These are phyloP conservation scores for Hypanus sabinus DNA, from an alignment of 2,113 vertebrate species.

Conservation along the genomic window DNA sequence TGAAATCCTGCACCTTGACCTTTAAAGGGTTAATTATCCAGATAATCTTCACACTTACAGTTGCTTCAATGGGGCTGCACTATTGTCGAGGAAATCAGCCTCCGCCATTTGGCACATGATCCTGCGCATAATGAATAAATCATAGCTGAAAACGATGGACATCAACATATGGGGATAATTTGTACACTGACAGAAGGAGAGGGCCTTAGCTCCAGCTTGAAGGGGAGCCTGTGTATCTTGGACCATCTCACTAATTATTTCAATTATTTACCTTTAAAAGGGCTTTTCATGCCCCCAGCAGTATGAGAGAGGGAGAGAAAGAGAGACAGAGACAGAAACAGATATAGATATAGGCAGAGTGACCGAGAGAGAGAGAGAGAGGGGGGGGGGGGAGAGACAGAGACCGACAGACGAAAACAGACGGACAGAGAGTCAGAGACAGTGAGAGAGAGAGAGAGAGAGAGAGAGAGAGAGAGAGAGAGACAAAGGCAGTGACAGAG, in stretches of 20 bases:
- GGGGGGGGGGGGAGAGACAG: neutral
- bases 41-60: conserved; percentile 14
- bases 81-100: conserved; percentile 35
- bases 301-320: neutral
- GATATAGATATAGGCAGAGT: no score
- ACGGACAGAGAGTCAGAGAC: no score
- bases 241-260: conserved; percentile 52
- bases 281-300: conserved; percentile 46
- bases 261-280: conserved; percentile 55
- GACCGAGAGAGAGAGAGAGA: neutral
- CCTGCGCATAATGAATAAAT: conserved; percentile 52
- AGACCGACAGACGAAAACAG: no score
- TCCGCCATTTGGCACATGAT: conserved; percentile 48
- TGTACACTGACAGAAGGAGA: conserved; percentile 52
- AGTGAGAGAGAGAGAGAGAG: no score
- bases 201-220: conserved; percentile 46
- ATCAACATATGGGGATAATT: conserved; percentile 50
- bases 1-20: conserved; percentile 27
- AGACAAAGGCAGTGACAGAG: neutral
- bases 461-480: neutral
- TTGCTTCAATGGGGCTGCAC: conserved; percentile 11
- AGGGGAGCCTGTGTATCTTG: conserved; percentile 47
- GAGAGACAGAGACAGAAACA: neutral
- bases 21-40: conserved; percentile 26
- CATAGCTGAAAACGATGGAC: conserved; percentile 48